Percentiles rank a stretch among this genome's conserved stretches.
phyloP scores from a whole-genome alignment of 2,888 invertebrate genomes.

The Ischnus inquisitorius region DNA sequence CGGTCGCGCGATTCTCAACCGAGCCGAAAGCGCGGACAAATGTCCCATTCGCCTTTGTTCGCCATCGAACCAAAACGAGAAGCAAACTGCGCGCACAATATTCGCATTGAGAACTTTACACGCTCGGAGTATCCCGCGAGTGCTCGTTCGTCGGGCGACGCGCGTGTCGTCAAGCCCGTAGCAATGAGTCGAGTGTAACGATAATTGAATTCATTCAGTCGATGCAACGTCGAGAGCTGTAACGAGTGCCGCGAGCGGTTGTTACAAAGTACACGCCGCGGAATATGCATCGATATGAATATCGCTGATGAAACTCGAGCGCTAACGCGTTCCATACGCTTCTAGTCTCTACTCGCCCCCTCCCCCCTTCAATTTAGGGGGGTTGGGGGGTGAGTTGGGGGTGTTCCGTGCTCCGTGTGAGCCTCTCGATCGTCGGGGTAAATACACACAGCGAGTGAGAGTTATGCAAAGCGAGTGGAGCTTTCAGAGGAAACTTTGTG shows the following conservation, averaged over 20 bases:
- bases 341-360: too few species aligned
- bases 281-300: slow-evolving; percentile 45
- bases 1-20: too few species aligned
- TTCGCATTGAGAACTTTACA: too few species aligned
- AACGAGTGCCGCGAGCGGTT: slow-evolving; percentile 24
- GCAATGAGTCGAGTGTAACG: background rate
- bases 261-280: background rate
- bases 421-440: background rate
- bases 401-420: too few species aligned
- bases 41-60: too few species aligned
- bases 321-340: background rate
- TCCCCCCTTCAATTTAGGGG: too few species aligned
- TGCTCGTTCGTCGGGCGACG: too few species aligned
- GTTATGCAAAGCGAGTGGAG: slow-evolving; percentile 22
- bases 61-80: too few species aligned
- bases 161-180: background rate
- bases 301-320: slow-evolving; percentile 52
- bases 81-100: too few species aligned
- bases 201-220: slow-evolving; percentile 59
- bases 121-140: too few species aligned
- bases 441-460: slow-evolving; percentile 11
- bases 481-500: slow-evolving; percentile 38
- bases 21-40: too few species aligned
- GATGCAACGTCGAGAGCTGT: slow-evolving; percentile 24
- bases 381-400: too few species aligned